Conservation (phyloP, 2,888 invertebrate genomes). For the Scaptomyza parva region DNA sequence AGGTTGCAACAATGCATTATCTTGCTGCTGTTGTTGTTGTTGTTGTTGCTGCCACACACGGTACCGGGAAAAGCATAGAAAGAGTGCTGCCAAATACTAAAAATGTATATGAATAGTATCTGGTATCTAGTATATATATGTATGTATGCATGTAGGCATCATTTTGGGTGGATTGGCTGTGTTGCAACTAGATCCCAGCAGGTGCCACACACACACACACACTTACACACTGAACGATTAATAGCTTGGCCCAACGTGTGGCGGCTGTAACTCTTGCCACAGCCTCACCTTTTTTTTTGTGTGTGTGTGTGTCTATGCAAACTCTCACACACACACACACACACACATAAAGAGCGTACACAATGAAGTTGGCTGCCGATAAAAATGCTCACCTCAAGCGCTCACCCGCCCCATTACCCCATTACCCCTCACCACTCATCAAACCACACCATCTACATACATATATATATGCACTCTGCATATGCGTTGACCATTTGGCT, state of each 20-base stretch:
- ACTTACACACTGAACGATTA: slow-evolving; percentile 57
- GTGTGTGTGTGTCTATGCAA: slow-evolving; percentile 47
- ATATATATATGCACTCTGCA: slow-evolving; percentile 35
- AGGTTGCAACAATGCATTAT: slow-evolving; percentile 46
- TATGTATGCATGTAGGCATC: slow-evolving; percentile 11
- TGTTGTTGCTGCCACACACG: slow-evolving; percentile 16
- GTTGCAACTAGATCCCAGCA: slow-evolving; percentile 47
- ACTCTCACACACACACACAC: slow-evolving; percentile 13
- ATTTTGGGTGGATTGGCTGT: slow-evolving; percentile 28
- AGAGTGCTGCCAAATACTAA: slow-evolving; percentile 7
- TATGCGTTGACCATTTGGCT: slow-evolving; percentile 48
- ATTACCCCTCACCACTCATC: slow-evolving; percentile 14
- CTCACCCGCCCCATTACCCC: slow-evolving; percentile 40
- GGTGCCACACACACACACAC: slow-evolving; percentile 63
- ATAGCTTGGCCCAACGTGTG: slow-evolving; percentile 45
- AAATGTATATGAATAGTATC: background rate
- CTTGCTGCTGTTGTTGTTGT: slow-evolving; percentile 7
- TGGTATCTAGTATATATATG: background rate
- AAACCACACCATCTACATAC: background rate
- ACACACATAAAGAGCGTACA: slow-evolving; percentile 30
- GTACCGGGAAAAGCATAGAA: slow-evolving; percentile 13
- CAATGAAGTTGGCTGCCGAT: slow-evolving; percentile 65
- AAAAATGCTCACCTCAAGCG: slow-evolving; percentile 64
- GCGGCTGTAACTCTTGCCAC: slow-evolving; percentile 29
- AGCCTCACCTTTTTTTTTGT: slow-evolving; percentile 44